Conservation (phyloP, 2,888 invertebrate genomes). For the Drosophila peninsularis region DNA sequence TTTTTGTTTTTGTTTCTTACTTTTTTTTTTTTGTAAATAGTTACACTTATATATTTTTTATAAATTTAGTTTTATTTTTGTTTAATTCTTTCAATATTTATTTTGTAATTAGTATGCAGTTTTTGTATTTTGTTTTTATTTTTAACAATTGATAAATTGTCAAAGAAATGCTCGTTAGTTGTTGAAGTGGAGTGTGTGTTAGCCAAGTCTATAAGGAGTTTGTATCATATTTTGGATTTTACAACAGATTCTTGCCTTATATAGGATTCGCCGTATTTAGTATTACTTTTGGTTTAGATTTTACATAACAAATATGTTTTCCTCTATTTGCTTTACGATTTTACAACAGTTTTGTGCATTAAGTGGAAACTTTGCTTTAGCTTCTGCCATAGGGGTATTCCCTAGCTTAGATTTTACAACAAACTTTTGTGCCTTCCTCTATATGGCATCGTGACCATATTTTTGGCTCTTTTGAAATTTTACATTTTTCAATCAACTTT, state of each 20-base stretch:
- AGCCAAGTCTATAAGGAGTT: constrained; percentile 30
- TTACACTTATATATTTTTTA: constrained; percentile 27
- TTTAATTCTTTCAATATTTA: constrained; percentile 24
- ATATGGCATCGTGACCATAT: background rate
- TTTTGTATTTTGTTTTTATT: constrained; percentile 6
- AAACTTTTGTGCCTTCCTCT: constrained; percentile 3
- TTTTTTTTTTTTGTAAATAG: constrained; percentile 54
- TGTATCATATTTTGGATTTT: constrained; percentile 3
- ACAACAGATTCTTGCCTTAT: constrained; percentile 8
- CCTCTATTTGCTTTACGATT: constrained; percentile 1
- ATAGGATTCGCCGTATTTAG: constrained; percentile 7
- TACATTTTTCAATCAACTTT: constrained; percentile 52
- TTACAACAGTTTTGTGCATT: constrained; percentile 18
- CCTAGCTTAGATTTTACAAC: constrained; percentile 56
- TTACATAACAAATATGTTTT: constrained; percentile 4
- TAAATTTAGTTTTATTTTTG: constrained; percentile 17
- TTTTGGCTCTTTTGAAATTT: constrained; percentile 36
- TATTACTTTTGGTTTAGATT: background rate
- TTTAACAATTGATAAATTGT: constrained; percentile 40
- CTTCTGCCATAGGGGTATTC: constrained; percentile 17
- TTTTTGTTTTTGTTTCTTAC: background rate
- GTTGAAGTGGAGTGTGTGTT: constrained; percentile 30
- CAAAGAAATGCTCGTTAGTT: constrained; percentile 45
- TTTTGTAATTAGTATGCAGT: constrained; percentile 34
- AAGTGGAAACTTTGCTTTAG: background rate